Evolutionary conservation across 2,113 vertebrate genomes (phyloP).

Genomic region (Ailurus styani): DNA sequence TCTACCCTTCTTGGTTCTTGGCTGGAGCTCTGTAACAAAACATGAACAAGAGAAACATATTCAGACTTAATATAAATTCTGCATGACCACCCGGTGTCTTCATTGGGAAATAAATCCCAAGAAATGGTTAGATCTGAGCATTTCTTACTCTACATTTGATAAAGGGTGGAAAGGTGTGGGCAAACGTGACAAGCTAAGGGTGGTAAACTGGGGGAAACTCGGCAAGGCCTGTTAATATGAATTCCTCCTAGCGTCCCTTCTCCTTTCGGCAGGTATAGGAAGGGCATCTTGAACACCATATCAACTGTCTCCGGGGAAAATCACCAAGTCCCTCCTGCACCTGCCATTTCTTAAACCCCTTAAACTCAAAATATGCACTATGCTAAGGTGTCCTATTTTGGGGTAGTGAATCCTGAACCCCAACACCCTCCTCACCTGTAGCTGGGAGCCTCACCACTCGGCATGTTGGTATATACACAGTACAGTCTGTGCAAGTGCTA

Average conservation of each 20-base stretch:
- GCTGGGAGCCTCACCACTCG: not conserved
- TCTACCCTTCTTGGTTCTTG: not conserved
- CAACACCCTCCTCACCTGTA: not conserved
- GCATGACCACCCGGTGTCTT: not conserved
- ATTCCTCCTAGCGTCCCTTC: not conserved
- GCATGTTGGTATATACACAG: not conserved
- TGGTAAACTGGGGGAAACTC: not conserved
- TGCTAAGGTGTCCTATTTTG: not conserved
- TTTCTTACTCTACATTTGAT: not conserved
- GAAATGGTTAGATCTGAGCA: not conserved
- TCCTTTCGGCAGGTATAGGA: not conserved
- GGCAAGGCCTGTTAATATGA: not conserved
- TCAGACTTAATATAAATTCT: not conserved
- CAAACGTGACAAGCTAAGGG: not conserved
- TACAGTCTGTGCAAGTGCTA: not conserved
- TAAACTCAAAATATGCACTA: not conserved
- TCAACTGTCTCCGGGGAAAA: not conserved
- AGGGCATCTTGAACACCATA: too few species aligned
- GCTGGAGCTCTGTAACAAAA: not conserved
- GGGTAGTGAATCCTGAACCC: not conserved
- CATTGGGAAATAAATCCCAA: not conserved
- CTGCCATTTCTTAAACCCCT: not conserved
- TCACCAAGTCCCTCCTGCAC: not conserved
- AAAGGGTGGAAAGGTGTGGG: not conserved
- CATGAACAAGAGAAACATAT: not conserved